These are phyloP conservation scores for Athalia cordata DNA, from an alignment of 2,888 invertebrate genomes.

Conservation along the genomic window DNA sequence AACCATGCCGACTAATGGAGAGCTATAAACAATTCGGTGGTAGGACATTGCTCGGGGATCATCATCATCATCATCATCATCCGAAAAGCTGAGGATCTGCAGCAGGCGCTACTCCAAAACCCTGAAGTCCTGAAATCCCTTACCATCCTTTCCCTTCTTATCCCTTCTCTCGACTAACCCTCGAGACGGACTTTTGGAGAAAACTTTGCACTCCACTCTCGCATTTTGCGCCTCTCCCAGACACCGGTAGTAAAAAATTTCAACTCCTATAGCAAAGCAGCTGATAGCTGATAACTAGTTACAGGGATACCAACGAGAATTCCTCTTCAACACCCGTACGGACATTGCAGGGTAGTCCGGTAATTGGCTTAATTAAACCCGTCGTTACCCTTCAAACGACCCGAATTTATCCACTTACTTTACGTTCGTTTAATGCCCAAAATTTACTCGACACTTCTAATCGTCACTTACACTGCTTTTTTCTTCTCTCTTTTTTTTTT, in stretches of 20 bases:
- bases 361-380: slow-evolving; percentile 34
- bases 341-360: neutral
- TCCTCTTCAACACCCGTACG: neutral
- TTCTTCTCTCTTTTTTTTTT: too few relatives aligned
- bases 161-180: too few relatives aligned
- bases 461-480: neutral
- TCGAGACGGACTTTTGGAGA: too few relatives aligned
- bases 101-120: too few relatives aligned
- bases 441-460: slow-evolving; percentile 18
- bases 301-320: neutral
- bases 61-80: neutral
- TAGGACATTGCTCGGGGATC: slow-evolving; percentile 8
- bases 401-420: slow-evolving; percentile 28
- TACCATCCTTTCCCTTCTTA: too few relatives aligned
- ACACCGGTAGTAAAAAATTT: too few relatives aligned
- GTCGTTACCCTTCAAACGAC: slow-evolving; percentile 28
- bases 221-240: too few relatives aligned
- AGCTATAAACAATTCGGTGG: slow-evolving; percentile 34
- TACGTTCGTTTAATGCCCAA: slow-evolving; percentile 23
- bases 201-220: too few relatives aligned
- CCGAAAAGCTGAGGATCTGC: too few relatives aligned
- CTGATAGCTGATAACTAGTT: too few relatives aligned
- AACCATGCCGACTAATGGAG: slow-evolving; percentile 32
- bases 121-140: too few relatives aligned
- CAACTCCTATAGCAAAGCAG: too few relatives aligned